A percentile compares a stretch with the other conserved stretches of the same genome.
Conservation (phyloP, 2,113 vertebrate species). For the Xiphias gladius region DNA sequence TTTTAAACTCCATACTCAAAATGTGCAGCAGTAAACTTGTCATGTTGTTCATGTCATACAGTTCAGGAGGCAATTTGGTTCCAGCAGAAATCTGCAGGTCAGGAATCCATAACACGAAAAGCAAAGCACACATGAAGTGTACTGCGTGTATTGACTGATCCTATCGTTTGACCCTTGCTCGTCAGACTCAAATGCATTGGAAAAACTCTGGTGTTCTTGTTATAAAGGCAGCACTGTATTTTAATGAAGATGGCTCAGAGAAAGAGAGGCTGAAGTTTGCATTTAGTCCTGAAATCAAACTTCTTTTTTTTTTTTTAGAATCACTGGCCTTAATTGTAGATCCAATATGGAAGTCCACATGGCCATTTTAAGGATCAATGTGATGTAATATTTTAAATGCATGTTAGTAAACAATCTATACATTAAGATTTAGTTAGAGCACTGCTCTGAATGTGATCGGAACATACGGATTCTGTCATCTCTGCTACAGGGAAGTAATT, state of each 20-base stretch:
- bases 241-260: not conserved
- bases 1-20: not conserved
- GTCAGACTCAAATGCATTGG: not conserved
- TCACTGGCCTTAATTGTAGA: not conserved
- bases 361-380: not conserved
- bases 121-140: not conserved
- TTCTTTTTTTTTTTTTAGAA: too few species aligned
- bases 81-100: not conserved
- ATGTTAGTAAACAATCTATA: not conserved
- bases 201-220: not conserved
- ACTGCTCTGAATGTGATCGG: not conserved
- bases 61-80: not conserved
- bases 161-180: not conserved
- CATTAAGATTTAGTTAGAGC: not conserved
- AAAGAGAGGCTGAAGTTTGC: not conserved
- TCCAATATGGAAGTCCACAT: not conserved
- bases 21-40: constrained; percentile 9
- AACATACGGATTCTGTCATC: not conserved
- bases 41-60: not conserved
- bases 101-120: not conserved
- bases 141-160: not conserved
- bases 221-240: constrained; percentile 6
- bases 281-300: not conserved
- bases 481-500: not conserved
- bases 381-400: not conserved